Percentiles rank a stretch among this genome's conserved stretches.
These are phyloP conservation scores for Chaetodon trifascialis DNA, from an alignment of 2,113 vertebrate genomes.

Conservation along the genomic window DNA sequence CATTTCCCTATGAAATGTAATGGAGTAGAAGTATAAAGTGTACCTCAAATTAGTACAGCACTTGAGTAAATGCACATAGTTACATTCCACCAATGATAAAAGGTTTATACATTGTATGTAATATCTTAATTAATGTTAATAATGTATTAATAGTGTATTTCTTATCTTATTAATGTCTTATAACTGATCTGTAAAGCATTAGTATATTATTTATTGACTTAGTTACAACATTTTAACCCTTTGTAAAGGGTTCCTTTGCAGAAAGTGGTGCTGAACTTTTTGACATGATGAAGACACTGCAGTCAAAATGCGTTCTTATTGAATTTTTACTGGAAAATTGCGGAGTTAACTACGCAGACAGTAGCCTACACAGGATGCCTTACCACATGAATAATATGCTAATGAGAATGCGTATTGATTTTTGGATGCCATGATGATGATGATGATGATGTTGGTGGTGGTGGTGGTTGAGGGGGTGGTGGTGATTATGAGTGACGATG, in stretches of 20 bases:
- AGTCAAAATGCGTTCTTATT: not conserved
- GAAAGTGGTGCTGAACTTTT: not conserved
- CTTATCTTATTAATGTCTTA: not conserved
- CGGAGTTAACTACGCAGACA: not conserved
- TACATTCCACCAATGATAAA: not conserved
- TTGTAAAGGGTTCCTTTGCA: not conserved
- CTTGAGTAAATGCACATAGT: too few species aligned
- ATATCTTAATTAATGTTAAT: not conserved
- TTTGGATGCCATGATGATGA: slow-evolving; percentile 24
- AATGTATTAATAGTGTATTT: too few species aligned
- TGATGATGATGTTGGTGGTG: slow-evolving; percentile 43
- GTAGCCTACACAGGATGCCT: not conserved
- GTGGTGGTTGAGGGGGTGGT: slow-evolving; percentile 34
- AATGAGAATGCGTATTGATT: slow-evolving; percentile 14
- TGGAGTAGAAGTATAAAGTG: too few species aligned
- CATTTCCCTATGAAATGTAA: too few species aligned
- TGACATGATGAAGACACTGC: not conserved
- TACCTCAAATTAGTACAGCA: too few species aligned
- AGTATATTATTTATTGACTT: not conserved
- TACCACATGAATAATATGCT: not conserved
- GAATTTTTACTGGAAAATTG: not conserved
- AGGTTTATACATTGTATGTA: not conserved
- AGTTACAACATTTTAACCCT: not conserved
- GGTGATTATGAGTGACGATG: slow-evolving; percentile 60
- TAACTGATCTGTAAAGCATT: not conserved